Conservation (phyloP, 2,797 vertebrate genomes). For the Etheostoma nigrum region DNA sequence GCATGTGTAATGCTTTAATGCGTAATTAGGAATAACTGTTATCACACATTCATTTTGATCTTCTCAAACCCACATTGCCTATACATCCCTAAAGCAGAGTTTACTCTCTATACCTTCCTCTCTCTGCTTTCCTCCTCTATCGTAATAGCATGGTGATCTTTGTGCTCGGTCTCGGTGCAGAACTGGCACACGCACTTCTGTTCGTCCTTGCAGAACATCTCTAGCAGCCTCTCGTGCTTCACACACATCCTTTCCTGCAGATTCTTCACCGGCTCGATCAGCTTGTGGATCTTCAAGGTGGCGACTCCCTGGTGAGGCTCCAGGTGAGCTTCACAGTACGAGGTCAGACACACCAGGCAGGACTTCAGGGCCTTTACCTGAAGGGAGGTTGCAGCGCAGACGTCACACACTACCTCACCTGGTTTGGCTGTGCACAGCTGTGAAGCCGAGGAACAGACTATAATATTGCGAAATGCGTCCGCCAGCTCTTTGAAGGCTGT, state of each 20-base stretch:
- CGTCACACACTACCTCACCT: slow-evolving; percentile 71
- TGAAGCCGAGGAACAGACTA: background rate
- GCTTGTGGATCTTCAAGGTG: slow-evolving; percentile 70
- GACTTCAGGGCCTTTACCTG: slow-evolving; percentile 71
- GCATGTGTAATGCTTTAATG: no score
- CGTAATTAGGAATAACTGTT: no score
- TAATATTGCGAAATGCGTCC: slow-evolving; percentile 54
- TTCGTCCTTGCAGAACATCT: slow-evolving; percentile 80
- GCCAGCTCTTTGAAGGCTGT: slow-evolving; percentile 76
- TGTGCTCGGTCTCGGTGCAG: slow-evolving; percentile 78
- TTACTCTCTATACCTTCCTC: slow-evolving; percentile 62
- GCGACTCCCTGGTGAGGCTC: slow-evolving; percentile 68
- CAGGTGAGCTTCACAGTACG: slow-evolving; percentile 76
- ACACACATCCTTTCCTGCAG: slow-evolving; percentile 75
- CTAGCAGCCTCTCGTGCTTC: slow-evolving; percentile 73
- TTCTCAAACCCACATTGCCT: background rate
- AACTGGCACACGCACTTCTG: slow-evolving; percentile 73
- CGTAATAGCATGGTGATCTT: slow-evolving; percentile 58
- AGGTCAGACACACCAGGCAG: slow-evolving; percentile 78
- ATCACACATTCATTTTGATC: background rate
- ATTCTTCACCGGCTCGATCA: slow-evolving; percentile 68
- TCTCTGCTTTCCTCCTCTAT: slow-evolving; percentile 64
- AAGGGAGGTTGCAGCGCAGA: slow-evolving; percentile 57
- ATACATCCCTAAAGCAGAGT: background rate
- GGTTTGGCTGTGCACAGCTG: slow-evolving; percentile 20